Evolutionary conservation across 2,888 invertebrate species (phyloP).

Genomic region (Scrobipalpa atriplicella): DNA sequence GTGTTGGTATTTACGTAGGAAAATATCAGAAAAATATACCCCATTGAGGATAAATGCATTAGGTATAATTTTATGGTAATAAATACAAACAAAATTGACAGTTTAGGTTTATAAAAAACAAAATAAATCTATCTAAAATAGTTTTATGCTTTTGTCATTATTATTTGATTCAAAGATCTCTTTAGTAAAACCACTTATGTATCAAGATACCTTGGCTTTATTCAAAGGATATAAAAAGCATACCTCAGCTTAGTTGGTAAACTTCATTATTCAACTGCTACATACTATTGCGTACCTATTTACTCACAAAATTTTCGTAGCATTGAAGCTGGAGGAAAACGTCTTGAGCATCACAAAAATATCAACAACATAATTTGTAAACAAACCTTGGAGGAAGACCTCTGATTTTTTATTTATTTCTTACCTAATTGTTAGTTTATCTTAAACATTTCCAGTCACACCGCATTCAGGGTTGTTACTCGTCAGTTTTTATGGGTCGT

Average conservation of each 20-base stretch:
- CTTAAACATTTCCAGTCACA: neutral
- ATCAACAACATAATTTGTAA: neutral
- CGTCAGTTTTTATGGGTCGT: neutral
- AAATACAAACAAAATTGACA: no score
- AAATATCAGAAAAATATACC: no score
- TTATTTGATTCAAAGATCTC: no score
- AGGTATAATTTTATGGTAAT: no score
- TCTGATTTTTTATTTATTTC: neutral
- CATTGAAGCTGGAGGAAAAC: neutral
- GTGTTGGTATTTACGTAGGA: no score
- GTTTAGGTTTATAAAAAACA: no score
- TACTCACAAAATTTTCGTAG: neutral
- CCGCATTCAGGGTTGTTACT: constrained; percentile 7
- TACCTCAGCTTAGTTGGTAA: neutral
- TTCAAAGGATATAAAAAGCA: no score
- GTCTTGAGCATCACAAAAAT: neutral
- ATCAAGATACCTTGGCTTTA: no score
- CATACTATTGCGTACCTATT: neutral
- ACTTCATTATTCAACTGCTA: neutral
- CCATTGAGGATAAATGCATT: no score
- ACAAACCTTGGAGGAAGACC: constrained; percentile 15
- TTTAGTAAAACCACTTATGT: no score
- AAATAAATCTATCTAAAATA: no score
- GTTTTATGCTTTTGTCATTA: no score
- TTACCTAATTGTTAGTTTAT: neutral